phyloP scores from a whole-genome alignment of 2,113 vertebrate species.

The Onychorhynchus coronatus region DNA sequence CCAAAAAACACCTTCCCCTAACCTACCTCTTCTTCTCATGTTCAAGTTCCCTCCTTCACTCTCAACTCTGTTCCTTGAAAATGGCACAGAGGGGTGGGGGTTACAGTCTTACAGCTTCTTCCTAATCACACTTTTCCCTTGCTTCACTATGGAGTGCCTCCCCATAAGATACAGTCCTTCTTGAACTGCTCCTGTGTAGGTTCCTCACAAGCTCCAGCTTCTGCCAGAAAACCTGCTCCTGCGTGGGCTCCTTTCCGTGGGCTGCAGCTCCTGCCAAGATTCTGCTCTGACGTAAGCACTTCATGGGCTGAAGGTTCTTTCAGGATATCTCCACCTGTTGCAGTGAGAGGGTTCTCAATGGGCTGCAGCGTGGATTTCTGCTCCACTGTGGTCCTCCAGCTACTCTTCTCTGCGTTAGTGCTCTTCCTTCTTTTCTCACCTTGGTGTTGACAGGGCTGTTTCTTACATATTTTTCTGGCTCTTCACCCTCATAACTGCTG shows the following conservation, averaged over 20 bases:
- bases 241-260: not conserved
- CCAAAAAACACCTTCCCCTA: not conserved
- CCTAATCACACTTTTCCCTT: not conserved
- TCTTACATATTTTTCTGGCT: not conserved
- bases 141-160: not conserved
- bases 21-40: not conserved
- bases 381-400: not conserved
- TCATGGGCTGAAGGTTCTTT: not conserved
- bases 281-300: not conserved
- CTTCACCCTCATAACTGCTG: not conserved
- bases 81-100: fast-evolving
- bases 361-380: not conserved
- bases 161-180: not conserved
- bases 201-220: not conserved
- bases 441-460: not conserved
- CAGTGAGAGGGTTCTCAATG: not conserved
- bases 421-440: not conserved
- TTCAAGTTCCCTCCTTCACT: not conserved
- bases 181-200: not conserved
- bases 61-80: not conserved
- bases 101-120: not conserved
- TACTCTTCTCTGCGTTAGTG: too few relatives aligned
- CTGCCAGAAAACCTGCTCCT: not conserved
- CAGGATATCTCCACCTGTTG: not conserved
- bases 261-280: not conserved